Base-by-base conservation (phyloP, 2,797 vertebrate genomes). In the Gymnoscopelus braueri region DNA sequence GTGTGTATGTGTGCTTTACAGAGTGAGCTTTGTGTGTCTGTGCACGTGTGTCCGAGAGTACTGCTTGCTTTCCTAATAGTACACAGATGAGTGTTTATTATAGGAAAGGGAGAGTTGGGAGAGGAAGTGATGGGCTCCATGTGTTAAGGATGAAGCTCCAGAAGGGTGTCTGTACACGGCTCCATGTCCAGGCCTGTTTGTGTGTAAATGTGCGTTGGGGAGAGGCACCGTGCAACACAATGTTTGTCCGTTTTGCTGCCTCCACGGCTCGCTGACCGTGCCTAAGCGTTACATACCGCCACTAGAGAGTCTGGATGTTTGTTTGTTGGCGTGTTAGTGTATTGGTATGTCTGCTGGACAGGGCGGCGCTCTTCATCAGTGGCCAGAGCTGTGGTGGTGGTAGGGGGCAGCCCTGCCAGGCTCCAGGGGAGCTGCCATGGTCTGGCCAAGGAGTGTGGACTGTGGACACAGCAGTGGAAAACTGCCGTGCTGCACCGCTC, bases 81-180 rank as follows among this genome's bases (percentile, higher is more conserved):
- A 69, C 72, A 88, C 92, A 93, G 91, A 91, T 91, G 90, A 83
- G 75, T 88, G 84, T 91, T 92, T 91, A 87, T 86, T 86, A 74
- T 86, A 77, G 81, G 82, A 87, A 86, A 89, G 88, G 72, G 84
- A 91, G 90, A 90, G 58, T 50, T 26, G 8, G 63, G 65, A 70
- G 82, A 88, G 79, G 80, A 88, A 84, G 80, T 80, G 90, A 90
- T 92, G 82, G 74, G 69, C 75, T 88, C 87, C 85, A 91, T 90
- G 89, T 91, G 89, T 84, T 81, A 74, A 56, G 61, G 65, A 79
- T 53, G 76, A 65, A 5, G 61, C 81, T 85, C 80, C 82, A 81
- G 63, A 82, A 69, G 66, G 67, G 60, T 19, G 60, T 59, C 8
- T 69, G 67, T 75, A 60, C 69, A 44, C 14, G 24, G 47, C 29